phyloP scores from a whole-genome alignment of 23 tunicate species.

The Clavelina lepadiformis region DNA sequence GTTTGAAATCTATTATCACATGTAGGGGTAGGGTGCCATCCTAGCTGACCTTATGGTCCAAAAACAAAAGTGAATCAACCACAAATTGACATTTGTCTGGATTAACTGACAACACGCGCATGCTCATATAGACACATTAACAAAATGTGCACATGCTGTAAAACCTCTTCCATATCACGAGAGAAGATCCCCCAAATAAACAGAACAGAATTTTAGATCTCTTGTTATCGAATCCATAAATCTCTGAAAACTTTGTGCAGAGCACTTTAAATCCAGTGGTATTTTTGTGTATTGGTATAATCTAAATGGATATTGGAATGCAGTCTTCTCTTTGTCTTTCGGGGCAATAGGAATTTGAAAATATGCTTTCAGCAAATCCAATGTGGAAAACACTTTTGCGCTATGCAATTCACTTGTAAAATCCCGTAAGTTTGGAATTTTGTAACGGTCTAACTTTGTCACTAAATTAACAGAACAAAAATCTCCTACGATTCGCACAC shows the following conservation, averaged over 20 bases:
- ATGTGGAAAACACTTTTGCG: constrained; percentile 7
- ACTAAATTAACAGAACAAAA: constrained; percentile 8
- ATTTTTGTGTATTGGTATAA: constrained; percentile 9
- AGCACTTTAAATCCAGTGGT: constrained; percentile 17
- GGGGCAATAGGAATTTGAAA: constrained; percentile 20
- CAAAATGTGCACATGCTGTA: too few relatives aligned
- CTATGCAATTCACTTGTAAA: constrained; percentile 9
- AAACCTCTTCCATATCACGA: too few relatives aligned
- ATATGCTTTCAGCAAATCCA: constrained; percentile 24
- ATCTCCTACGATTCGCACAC: constrained; percentile 15
- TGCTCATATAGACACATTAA: too few relatives aligned
- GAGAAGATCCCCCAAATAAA: too few relatives aligned
- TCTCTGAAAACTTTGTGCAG: constrained; percentile 13
- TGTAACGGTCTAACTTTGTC: constrained; percentile 19
- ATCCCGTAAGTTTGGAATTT: constrained; percentile 4
- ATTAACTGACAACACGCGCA: too few relatives aligned
- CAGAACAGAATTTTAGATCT: too few relatives aligned
- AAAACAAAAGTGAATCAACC: too few relatives aligned
- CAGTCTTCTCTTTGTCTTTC: constrained; percentile 8
- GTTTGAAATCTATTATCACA: too few relatives aligned
- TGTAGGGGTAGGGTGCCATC: too few relatives aligned
- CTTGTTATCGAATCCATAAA: too few relatives aligned
- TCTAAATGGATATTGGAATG: constrained; percentile 2
- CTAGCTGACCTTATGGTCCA: too few relatives aligned
- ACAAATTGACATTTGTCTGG: too few relatives aligned